Conservation (phyloP, 2,113 vertebrate genomes). For the Mesocricetus auratus region DNA sequence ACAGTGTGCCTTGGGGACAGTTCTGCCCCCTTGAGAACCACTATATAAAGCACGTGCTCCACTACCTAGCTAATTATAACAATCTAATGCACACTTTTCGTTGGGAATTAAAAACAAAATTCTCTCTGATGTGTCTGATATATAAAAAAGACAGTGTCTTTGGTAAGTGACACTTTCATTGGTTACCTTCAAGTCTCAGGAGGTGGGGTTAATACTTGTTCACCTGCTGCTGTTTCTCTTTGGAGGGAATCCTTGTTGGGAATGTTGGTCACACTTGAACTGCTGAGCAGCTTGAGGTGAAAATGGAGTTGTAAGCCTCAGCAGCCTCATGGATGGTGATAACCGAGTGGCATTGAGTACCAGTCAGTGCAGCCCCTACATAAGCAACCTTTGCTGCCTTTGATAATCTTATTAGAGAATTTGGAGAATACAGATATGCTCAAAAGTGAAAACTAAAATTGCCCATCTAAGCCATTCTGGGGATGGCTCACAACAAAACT, state of each 20-base stretch:
- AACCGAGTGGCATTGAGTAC: not conserved
- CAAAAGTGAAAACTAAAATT: constrained; percentile 48
- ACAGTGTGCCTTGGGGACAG: not conserved
- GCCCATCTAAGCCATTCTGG: not conserved
- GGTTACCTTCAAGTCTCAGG: constrained; percentile 11
- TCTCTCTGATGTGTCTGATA: not conserved
- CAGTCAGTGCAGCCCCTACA: not conserved
- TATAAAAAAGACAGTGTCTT: not conserved
- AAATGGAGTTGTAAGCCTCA: not conserved
- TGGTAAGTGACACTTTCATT: not conserved
- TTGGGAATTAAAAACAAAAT: not conserved
- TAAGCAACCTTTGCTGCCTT: not conserved
- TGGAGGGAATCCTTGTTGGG: constrained; percentile 35
- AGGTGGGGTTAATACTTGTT: not conserved
- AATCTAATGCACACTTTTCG: constrained; percentile 25
- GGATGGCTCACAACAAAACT: constrained; percentile 13
- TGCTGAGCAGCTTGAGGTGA: not conserved
- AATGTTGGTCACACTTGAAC: constrained; percentile 17
- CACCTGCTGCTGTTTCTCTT: not conserved
- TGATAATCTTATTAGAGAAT: not conserved
- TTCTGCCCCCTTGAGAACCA: not conserved
- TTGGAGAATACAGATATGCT: constrained; percentile 12
- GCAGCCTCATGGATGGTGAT: not conserved
- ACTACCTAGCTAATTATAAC: not conserved
- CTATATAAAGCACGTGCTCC: not conserved